A percentile compares a stretch with the other conserved stretches of the same genome.
phyloP scores from a whole-genome alignment of 30 jellyfish, hydroid and myxozoan genomes.

The Aurelia sp. region DNA sequence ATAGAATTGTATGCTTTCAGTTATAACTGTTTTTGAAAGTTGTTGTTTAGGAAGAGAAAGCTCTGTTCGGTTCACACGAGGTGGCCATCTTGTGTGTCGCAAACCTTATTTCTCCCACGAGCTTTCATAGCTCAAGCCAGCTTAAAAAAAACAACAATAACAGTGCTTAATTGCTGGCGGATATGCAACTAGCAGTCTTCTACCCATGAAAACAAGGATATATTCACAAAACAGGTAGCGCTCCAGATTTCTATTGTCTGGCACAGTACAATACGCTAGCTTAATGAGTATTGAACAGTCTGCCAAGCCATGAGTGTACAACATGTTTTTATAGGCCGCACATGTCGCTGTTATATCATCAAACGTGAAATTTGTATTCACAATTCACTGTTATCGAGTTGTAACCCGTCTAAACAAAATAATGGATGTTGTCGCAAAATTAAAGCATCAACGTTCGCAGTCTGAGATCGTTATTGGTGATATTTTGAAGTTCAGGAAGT shows the following conservation, averaged over 20 bases:
- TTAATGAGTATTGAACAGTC: conserved; percentile 15
- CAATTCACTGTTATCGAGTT: no score
- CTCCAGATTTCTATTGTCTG: conserved; percentile 14
- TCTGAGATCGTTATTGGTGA: conserved; percentile 48
- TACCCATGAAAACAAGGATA: conserved; percentile 34
- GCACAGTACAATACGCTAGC: conserved; percentile 19
- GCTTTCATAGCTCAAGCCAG: not conserved
- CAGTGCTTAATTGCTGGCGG: conserved; percentile 43
- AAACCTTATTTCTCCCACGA: no score
- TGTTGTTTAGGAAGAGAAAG: no score
- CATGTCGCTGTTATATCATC: no score
- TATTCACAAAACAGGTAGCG: conserved; percentile 21
- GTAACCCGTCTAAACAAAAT: no score
- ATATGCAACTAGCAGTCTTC: conserved; percentile 34
- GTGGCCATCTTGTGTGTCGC: no score
- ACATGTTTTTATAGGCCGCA: no score
- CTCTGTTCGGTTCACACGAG: no score
- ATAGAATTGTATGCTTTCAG: no score
- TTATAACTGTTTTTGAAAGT: no score
- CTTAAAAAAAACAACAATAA: conserved; percentile 20
- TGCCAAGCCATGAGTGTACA: not conserved
- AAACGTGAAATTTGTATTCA: no score
- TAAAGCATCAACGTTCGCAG: conserved; percentile 57
- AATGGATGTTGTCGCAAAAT: conserved; percentile 21
- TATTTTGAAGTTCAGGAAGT: conserved; percentile 12